Percentiles rank a stretch among this genome's conserved stretches.
Conservation (phyloP, 2,113 vertebrate species). For the Phoxinus phoxinus region DNA sequence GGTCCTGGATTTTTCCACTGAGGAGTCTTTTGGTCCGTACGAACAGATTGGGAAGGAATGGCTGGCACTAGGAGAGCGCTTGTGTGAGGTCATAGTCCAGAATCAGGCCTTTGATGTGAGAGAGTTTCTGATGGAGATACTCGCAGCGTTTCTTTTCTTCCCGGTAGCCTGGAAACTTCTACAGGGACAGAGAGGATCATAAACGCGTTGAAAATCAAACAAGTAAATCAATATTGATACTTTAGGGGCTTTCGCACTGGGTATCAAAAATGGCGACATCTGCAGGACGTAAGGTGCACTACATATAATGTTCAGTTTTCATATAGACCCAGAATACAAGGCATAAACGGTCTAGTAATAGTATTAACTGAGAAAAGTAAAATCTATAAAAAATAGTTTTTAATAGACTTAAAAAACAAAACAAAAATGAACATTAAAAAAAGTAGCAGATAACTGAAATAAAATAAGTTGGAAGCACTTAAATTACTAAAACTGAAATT, state of each 20-base stretch:
- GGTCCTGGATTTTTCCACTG: slow-evolving; percentile 42
- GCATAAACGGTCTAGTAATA: neutral
- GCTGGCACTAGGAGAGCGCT: slow-evolving; percentile 65
- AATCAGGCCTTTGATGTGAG: slow-evolving; percentile 86
- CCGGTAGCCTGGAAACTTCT: slow-evolving; percentile 83
- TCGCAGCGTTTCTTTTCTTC: slow-evolving; percentile 85
- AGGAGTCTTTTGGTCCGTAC: slow-evolving; percentile 69
- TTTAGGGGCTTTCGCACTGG: too few species aligned
- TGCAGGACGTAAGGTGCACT: neutral
- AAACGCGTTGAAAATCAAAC: too few species aligned
- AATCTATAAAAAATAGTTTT: neutral
- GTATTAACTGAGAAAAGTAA: neutral
- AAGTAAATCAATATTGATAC: too few species aligned
- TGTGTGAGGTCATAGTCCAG: slow-evolving; percentile 81
- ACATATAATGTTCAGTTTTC: neutral
- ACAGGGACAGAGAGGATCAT: slow-evolving; percentile 12
- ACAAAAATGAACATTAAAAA: neutral
- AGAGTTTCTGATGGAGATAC: slow-evolving; percentile 86
- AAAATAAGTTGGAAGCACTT: neutral
- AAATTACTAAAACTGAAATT: neutral
- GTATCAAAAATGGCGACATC: slow-evolving; percentile 10
- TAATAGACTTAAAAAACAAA: too few species aligned
- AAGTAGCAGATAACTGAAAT: neutral
- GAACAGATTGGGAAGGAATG: slow-evolving; percentile 47
- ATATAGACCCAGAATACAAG: neutral